Conservation (phyloP, 2,888 invertebrate genomes). For the Mythimna impura region DNA sequence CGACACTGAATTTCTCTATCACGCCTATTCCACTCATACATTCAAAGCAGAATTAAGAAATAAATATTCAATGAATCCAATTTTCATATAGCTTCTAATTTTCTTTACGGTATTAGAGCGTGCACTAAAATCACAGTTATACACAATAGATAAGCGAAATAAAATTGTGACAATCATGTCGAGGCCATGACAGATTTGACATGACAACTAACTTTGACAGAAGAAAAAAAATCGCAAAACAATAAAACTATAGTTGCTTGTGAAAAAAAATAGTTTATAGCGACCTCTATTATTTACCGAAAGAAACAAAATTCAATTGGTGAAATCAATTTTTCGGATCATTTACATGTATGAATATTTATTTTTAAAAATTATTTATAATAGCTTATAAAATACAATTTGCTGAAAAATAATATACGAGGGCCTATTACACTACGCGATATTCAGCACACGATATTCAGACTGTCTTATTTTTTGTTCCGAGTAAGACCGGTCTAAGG, state of each 20-base stretch:
- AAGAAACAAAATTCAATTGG: not conserved
- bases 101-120: conserved; percentile 58
- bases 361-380: not conserved
- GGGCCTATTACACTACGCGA: too few relatives aligned
- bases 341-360: not conserved
- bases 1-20: conserved; percentile 60
- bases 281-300: not conserved
- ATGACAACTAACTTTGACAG: conserved; percentile 42
- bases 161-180: conserved; percentile 62
- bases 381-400: not conserved
- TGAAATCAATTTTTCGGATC: not conserved
- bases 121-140: conserved; percentile 73
- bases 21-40: conserved; percentile 35
- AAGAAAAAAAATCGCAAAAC: conserved; percentile 24
- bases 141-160: conserved; percentile 68
- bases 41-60: conserved; percentile 19
- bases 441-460: too few relatives aligned
- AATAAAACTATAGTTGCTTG: conserved; percentile 23
- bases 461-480: too few relatives aligned
- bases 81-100: conserved; percentile 58
- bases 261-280: not conserved
- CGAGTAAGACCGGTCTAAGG: too few relatives aligned
- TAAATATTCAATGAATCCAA: conserved; percentile 45
- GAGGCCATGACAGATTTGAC: conserved; percentile 64
- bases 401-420: not conserved